Conservation (phyloP, 2,888 invertebrate genomes). For the Venustoraphidia nigricollis region DNA sequence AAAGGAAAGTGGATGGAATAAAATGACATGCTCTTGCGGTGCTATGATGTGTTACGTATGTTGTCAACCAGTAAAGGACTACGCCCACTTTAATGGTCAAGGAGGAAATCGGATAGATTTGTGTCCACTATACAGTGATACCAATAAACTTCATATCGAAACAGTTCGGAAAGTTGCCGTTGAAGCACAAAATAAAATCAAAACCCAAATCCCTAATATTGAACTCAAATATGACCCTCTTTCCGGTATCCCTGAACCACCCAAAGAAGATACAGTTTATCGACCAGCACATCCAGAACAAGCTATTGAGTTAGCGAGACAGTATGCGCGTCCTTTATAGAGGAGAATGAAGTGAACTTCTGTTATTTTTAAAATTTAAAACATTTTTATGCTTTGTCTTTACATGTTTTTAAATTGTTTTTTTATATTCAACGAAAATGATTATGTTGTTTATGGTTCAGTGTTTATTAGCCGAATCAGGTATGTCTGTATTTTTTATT, state of each 20-base stretch:
- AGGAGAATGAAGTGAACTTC: too few relatives aligned
- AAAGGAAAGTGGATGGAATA: slow-evolving; percentile 40
- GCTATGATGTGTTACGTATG: slow-evolving; percentile 40
- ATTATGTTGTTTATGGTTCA: too few relatives aligned
- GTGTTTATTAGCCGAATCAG: too few relatives aligned
- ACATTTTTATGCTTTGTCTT: too few relatives aligned
- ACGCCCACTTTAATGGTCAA: slow-evolving; percentile 35
- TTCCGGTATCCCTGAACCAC: not conserved
- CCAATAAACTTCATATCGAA: slow-evolving; percentile 22
- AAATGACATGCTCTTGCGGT: slow-evolving; percentile 39
- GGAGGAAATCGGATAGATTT: slow-evolving; percentile 22
- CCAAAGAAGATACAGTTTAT: not conserved
- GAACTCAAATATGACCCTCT: slow-evolving; percentile 23
- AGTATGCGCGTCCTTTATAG: too few relatives aligned
- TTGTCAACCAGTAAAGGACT: slow-evolving; percentile 30
- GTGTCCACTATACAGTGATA: slow-evolving; percentile 30
- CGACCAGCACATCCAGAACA: not conserved
- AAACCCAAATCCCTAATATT: slow-evolving; percentile 17
- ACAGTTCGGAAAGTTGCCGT: slow-evolving; percentile 26
- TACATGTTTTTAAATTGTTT: too few relatives aligned
- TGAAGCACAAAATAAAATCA: slow-evolving; percentile 22
- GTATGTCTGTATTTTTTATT: too few relatives aligned
- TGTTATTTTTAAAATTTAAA: too few relatives aligned
- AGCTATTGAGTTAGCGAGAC: too few relatives aligned
- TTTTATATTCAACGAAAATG: too few relatives aligned